Conservation (phyloP, 2,797 vertebrate genomes). For the Odontamblyopus lacepedii region DNA sequence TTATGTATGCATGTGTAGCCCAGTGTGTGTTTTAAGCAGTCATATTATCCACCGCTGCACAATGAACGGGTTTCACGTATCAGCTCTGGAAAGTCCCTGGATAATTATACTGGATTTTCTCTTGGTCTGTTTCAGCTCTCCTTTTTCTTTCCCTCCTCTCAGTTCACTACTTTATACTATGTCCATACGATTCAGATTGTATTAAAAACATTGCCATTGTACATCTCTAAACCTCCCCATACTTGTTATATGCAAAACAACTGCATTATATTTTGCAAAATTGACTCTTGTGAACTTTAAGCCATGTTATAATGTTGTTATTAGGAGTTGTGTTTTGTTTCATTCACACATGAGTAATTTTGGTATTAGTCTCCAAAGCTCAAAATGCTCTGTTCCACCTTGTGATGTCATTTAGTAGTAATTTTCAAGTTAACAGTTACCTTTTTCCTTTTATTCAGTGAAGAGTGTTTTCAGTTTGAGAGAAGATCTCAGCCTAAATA, state of each 20-base stretch:
- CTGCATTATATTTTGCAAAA: not conserved
- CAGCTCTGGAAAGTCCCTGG: constrained; percentile 80
- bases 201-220: not conserved
- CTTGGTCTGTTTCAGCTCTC: constrained; percentile 7
- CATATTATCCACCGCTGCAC: constrained; percentile 62
- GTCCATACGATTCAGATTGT: not conserved
- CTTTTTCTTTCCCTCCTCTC: not conserved
- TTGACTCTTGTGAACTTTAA: no score
- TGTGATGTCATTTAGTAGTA: no score
- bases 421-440: no score
- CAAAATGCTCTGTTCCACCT: no score
- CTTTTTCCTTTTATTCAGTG: no score
- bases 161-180: constrained; percentile 4
- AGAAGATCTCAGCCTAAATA: no score
- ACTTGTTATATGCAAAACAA: not conserved
- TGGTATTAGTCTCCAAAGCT: no score
- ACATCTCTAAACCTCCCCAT: not conserved
- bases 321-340: no score
- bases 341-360: no score
- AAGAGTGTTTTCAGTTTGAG: no score
- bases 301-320: no score
- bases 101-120: constrained; percentile 71
- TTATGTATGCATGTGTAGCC: constrained; percentile 12
- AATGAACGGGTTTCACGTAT: constrained; percentile 79
- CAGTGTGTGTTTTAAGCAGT: constrained; percentile 45